Percentiles rank a stretch among this genome's conserved stretches.
phyloP scores from a whole-genome alignment of 2,113 vertebrate genomes.

The Ramphastos sulfuratus region DNA sequence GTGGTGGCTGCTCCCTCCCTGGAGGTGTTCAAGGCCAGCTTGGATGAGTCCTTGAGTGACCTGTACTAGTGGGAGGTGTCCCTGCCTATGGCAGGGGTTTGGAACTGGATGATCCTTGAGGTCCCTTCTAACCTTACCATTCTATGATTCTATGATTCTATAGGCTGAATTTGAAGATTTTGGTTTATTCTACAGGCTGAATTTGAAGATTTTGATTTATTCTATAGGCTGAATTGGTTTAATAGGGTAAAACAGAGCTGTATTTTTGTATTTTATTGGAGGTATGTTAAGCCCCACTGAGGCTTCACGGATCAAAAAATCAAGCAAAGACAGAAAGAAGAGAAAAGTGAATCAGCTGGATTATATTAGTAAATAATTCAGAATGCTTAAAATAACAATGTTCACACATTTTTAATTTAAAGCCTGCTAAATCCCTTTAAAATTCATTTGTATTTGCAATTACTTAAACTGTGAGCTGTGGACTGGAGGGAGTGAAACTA shows the following conservation, averaged over 20 bases:
- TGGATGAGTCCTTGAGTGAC: no score
- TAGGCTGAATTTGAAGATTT: neutral
- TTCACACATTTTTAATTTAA: conserved; percentile 79
- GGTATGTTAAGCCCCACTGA: neutral
- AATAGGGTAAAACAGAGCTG: conserved; percentile 1
- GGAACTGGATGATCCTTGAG: no score
- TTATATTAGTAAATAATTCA: conserved; percentile 77
- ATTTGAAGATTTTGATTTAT: neutral
- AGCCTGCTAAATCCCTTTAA: conserved; percentile 71
- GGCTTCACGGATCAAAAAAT: conserved; percentile 16
- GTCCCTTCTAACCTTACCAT: no score
- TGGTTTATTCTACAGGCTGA: neutral
- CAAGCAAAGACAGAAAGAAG: conserved; percentile 33
- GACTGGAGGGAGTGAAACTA: conserved; percentile 74
- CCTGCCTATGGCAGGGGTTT: no score
- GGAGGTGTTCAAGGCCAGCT: no score
- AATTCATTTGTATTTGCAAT: conserved; percentile 78
- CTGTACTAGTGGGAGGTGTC: no score
- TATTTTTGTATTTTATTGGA: neutral
- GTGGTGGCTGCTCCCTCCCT: no score
- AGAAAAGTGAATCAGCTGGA: conserved; percentile 23
- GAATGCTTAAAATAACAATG: conserved; percentile 73
- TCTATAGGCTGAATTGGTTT: neutral
- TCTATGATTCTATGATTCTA: neutral
- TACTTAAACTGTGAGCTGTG: conserved; percentile 73